Conservation (phyloP, 2,888 invertebrate species). For the Heliconius aoede region DNA sequence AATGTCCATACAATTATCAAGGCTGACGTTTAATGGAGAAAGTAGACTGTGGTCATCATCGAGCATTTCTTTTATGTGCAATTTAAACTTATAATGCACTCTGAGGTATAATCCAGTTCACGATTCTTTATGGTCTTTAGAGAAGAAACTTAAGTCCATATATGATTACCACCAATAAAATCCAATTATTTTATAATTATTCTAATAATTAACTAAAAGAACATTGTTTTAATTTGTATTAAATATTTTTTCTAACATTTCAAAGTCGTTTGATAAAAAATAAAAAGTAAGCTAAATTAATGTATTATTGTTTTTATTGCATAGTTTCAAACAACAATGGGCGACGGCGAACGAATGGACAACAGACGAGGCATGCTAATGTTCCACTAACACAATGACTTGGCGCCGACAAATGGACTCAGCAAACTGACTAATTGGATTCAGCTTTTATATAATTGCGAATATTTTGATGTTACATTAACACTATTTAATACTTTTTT, state of each 20-base stretch:
- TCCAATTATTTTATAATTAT: neutral
- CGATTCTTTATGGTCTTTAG: conserved; percentile 7
- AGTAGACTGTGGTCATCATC: conserved; percentile 42
- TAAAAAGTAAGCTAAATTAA: neutral
- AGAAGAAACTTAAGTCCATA: conserved; percentile 4
- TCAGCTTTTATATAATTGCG: conserved; percentile 22
- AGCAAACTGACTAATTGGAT: conserved; percentile 38
- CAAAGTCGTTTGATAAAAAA: too few species aligned
- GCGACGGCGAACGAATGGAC: conserved; percentile 37
- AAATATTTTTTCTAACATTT: neutral
- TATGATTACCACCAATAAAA: neutral
- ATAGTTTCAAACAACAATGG: conserved; percentile 43
- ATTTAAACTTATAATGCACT: conserved; percentile 29
- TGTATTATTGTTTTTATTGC: conserved; percentile 27
- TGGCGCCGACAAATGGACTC: conserved; percentile 43
- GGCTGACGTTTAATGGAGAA: conserved; percentile 47
- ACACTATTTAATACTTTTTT: neutral
- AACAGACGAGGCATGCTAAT: conserved; percentile 45
- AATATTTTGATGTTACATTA: neutral
- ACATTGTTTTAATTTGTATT: neutral
- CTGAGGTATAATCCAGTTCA: conserved; percentile 24
- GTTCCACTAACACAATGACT: conserved; percentile 44
- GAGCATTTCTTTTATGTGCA: conserved; percentile 44
- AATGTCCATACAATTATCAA: conserved; percentile 48
- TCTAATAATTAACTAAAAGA: neutral